Percentiles rank a stretch among this genome's conserved stretches.
These are phyloP conservation scores for Serrognathus titanus DNA, from an alignment of 2,888 invertebrate species.

Conservation along the genomic window DNA sequence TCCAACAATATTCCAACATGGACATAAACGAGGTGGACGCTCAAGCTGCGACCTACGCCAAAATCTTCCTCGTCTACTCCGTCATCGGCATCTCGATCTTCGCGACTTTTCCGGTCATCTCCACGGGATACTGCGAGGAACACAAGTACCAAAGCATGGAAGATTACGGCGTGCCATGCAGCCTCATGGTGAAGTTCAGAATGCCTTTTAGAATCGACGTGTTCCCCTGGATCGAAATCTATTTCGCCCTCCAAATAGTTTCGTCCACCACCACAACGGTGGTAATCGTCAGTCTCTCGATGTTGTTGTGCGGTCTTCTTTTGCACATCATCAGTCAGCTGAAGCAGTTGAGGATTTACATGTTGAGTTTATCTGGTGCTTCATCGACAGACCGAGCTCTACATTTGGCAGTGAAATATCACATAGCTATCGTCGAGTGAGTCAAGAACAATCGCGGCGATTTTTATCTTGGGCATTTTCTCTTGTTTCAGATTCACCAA, in stretches of 20 bases:
- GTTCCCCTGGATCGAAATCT: conserved; percentile 27
- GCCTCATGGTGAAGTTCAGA: conserved; percentile 24
- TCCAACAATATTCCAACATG: conserved; percentile 14
- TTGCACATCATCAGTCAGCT: conserved; percentile 32
- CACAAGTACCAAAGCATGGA: conserved; percentile 22
- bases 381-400: not conserved
- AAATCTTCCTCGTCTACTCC: conserved; percentile 29
- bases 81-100: conserved; percentile 30
- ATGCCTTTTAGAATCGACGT: conserved; percentile 31
- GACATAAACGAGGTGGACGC: conserved; percentile 25
- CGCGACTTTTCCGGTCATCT: conserved; percentile 29
- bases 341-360: conserved; percentile 22
- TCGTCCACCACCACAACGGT: conserved; percentile 30
- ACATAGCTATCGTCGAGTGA: conserved; percentile 32
- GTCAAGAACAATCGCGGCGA: not conserved
- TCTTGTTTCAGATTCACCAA: conserved; percentile 24
- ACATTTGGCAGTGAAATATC: conserved; percentile 25
- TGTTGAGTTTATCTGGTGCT: not conserved
- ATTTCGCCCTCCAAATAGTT: conserved; percentile 32
- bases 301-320: conserved; percentile 31
- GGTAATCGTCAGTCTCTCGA: conserved; percentile 30
- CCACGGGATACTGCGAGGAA: conserved; percentile 24
- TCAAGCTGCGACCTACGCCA: conserved; percentile 28
- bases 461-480: too few relatives aligned
- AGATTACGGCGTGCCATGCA: conserved; percentile 29